phyloP scores from a whole-genome alignment of 2,888 invertebrate genomes.

The Campaea margaritaria region DNA sequence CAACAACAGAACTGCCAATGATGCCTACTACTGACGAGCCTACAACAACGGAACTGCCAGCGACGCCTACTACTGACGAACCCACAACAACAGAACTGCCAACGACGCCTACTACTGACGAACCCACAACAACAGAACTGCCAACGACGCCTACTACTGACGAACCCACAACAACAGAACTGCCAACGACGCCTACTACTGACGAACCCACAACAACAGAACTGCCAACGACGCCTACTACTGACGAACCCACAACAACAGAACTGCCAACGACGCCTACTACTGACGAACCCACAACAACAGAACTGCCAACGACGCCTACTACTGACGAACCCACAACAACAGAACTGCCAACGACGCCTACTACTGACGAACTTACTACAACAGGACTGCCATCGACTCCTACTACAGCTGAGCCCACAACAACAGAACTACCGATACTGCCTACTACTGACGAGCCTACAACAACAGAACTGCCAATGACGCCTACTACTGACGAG shows the following conservation, averaged over 20 bases:
- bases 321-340: slow-evolving; percentile 3
- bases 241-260: not conserved
- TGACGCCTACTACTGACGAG: not conserved
- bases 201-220: not conserved
- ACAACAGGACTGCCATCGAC: not conserved
- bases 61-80: not conserved
- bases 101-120: not conserved
- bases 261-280: not conserved
- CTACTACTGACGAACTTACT: not conserved
- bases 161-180: not conserved
- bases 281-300: not conserved
- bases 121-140: not conserved
- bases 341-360: not conserved
- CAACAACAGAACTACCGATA: not conserved
- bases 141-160: not conserved
- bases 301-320: not conserved
- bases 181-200: not conserved
- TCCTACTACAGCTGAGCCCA: not conserved
- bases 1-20: too few relatives aligned
- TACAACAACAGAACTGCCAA: not conserved
- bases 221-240: slow-evolving; percentile 3
- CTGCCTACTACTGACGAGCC: not conserved
- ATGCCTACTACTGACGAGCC: too few relatives aligned
- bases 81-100: not conserved
- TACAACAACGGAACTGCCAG: too few relatives aligned